A percentile compares a stretch with the other conserved stretches of the same genome.
These are phyloP conservation scores for Linnaemya tessellans DNA, from an alignment of 2,888 invertebrate genomes.

Conservation along the genomic window DNA sequence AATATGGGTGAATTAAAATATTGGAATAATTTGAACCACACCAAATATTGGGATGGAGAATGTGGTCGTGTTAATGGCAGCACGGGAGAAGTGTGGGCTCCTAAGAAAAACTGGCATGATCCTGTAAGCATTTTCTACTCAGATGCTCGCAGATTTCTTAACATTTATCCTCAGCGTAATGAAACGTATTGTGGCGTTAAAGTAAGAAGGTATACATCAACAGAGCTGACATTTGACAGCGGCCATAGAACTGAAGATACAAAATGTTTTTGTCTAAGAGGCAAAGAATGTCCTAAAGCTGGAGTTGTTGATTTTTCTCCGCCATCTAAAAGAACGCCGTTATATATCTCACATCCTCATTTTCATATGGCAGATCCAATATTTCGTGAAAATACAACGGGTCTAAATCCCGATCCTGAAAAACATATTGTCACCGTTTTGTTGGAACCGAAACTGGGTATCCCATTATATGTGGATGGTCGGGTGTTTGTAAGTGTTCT, in stretches of 20 bases:
- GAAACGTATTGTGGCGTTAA: constrained; percentile 75
- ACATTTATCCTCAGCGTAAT: constrained; percentile 76
- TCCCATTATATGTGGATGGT: constrained; percentile 89
- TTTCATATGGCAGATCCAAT: constrained; percentile 89
- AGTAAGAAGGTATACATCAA: constrained; percentile 84
- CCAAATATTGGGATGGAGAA: constrained; percentile 85
- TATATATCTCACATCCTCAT: constrained; percentile 91
- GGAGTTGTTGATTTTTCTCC: constrained; percentile 89
- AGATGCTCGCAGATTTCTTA: constrained; percentile 90
- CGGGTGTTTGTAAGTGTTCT: constrained; percentile 89
- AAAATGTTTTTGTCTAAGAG: constrained; percentile 87
- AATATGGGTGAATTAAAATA: constrained; percentile 87
- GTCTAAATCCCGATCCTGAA: constrained; percentile 86
- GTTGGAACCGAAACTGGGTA: constrained; percentile 90
- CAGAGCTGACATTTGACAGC: constrained; percentile 88
- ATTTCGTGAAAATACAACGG: constrained; percentile 86
- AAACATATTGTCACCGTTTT: constrained; percentile 87
- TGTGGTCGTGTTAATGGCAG: constrained; percentile 89
- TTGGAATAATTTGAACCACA: constrained; percentile 87
- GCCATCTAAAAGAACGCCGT: constrained; percentile 90
- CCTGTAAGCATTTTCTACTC: constrained; percentile 87
- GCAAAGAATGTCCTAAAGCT: constrained; percentile 82
- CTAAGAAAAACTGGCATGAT: constrained; percentile 84
- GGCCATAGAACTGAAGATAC: constrained; percentile 85
- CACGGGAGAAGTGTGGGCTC: constrained; percentile 92